These are phyloP conservation scores for Drosophila pegasa DNA, from an alignment of 2,888 invertebrate species.

Conservation along the genomic window DNA sequence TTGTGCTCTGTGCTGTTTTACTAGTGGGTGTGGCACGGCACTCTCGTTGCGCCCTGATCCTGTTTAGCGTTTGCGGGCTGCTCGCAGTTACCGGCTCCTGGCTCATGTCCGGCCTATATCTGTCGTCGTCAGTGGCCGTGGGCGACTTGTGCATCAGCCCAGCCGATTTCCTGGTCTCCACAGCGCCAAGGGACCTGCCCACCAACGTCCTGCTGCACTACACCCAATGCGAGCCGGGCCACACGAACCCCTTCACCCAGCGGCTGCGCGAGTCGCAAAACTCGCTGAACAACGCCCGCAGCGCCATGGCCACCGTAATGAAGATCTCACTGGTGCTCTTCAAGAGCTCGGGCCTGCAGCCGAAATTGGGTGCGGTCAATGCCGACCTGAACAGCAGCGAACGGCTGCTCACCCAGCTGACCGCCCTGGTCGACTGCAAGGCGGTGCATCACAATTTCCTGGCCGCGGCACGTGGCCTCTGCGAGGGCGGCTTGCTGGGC, in stretches of 20 bases:
- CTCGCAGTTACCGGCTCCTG: slow-evolving; percentile 95
- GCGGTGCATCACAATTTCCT: slow-evolving; percentile 93
- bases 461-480: slow-evolving; percentile 91
- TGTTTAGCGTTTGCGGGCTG: slow-evolving; percentile 94
- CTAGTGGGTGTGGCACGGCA: slow-evolving; percentile 95
- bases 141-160: slow-evolving; percentile 95
- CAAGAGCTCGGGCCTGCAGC: slow-evolving; percentile 87
- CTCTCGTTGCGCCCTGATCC: slow-evolving; percentile 94
- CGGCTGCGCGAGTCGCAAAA: slow-evolving; percentile 91
- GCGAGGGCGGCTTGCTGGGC: slow-evolving; percentile 93
- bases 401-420: slow-evolving; percentile 88
- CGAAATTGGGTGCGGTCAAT: slow-evolving; percentile 90
- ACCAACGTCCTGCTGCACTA: slow-evolving; percentile 90
- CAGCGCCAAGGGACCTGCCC: slow-evolving; percentile 87
- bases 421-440: slow-evolving; percentile 92
- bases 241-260: slow-evolving; percentile 92
- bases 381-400: slow-evolving; percentile 92
- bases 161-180: slow-evolving; percentile 90
- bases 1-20: slow-evolving; percentile 94
- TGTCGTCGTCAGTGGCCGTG: slow-evolving; percentile 93
- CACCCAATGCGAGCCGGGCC: slow-evolving; percentile 92
- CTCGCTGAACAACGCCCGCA: slow-evolving; percentile 86
- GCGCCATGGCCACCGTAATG: slow-evolving; percentile 85
- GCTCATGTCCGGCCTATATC: slow-evolving; percentile 94
- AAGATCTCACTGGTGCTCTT: slow-evolving; percentile 85